phyloP scores from a whole-genome alignment of 2,797 vertebrate genomes.

The Bovichtus diacanthus region DNA sequence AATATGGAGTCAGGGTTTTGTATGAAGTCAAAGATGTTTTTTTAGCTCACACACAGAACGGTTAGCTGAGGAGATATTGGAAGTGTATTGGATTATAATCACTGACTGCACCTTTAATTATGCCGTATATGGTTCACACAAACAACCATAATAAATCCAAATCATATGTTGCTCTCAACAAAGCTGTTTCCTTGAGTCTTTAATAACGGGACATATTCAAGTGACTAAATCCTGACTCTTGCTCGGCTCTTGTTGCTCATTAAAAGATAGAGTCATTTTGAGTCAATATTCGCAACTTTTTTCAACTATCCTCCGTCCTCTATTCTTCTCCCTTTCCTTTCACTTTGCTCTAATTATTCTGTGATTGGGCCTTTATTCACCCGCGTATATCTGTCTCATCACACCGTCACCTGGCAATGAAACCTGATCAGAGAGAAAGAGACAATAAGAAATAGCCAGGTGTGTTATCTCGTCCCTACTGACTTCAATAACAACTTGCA shows the following conservation, averaged over 20 bases:
- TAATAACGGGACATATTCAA: constrained; percentile 2
- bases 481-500: neutral
- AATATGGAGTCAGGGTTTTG: too few relatives aligned
- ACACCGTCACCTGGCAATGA: constrained; percentile 25
- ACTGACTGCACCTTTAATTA: neutral
- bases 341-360: constrained; percentile 47
- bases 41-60: too few relatives aligned
- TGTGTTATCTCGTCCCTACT: neutral
- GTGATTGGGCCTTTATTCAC: constrained; percentile 50
- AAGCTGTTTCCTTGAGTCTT: constrained; percentile 3
- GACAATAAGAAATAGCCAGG: neutral
- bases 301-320: constrained; percentile 29
- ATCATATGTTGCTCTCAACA: neutral
- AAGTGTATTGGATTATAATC: too few relatives aligned
- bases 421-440: constrained; percentile 27
- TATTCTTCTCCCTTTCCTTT: constrained; percentile 32
- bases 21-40: too few relatives aligned
- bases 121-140: neutral
- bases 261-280: constrained; percentile 29
- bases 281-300: constrained; percentile 39
- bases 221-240: constrained; percentile 8
- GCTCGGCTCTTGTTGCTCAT: constrained; percentile 20
- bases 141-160: neutral
- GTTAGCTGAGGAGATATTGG: too few relatives aligned
- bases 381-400: constrained; percentile 42